Percentiles rank a stretch among this genome's conserved stretches.
These are phyloP conservation scores for Brachypodius melanocephalos DNA, from an alignment of 2,113 vertebrate genomes.

Conservation along the genomic window DNA sequence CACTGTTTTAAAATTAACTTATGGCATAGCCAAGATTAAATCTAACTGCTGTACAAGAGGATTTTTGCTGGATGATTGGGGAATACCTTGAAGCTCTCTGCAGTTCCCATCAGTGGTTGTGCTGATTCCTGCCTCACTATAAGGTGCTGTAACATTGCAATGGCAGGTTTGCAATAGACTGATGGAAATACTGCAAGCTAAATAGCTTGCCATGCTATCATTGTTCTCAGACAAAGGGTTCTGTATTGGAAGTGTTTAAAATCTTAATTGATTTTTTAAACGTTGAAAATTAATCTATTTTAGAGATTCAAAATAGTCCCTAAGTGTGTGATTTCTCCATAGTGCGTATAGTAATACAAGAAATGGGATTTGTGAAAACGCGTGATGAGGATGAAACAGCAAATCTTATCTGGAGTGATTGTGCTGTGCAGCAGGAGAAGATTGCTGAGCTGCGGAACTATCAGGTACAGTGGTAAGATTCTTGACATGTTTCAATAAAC, in stretches of 20 bases:
- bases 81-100: not conserved
- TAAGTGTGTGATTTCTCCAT: constrained; percentile 3
- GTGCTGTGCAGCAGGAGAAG: constrained; percentile 95
- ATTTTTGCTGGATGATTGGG: not conserved
- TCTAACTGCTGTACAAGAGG: not conserved
- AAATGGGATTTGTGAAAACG: constrained; percentile 89
- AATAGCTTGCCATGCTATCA: not conserved
- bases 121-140: not conserved
- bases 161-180: not conserved
- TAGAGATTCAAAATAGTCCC: not conserved
- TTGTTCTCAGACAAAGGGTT: not conserved
- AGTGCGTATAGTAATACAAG: constrained; percentile 91
- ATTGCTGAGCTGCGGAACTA: constrained; percentile 96
- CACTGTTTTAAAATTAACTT: not conserved
- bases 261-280: not conserved
- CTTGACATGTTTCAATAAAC: not conserved
- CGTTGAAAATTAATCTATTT: not conserved
- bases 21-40: not conserved
- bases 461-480: constrained; percentile 76
- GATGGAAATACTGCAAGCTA: not conserved
- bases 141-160: not conserved
- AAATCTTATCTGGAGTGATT: constrained; percentile 97
- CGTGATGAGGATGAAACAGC: constrained; percentile 94
- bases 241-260: not conserved
- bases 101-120: not conserved